phyloP scores from a whole-genome alignment of 2,888 invertebrate species.

The Temnothorax unifasciatus region DNA sequence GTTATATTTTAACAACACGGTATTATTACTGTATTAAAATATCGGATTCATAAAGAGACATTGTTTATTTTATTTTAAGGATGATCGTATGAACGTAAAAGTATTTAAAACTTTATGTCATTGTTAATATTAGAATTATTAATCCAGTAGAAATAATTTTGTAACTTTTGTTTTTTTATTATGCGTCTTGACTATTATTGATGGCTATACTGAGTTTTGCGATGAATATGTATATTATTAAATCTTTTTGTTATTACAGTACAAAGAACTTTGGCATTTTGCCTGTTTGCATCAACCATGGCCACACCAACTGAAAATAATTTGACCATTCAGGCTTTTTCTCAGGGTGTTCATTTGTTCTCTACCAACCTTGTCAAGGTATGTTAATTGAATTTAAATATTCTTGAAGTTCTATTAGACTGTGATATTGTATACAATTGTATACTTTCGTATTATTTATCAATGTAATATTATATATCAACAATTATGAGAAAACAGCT shows the following conservation, averaged over 20 bases:
- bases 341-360: conserved; percentile 70
- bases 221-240: not conserved
- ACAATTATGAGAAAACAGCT: no score
- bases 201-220: not conserved
- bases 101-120: conserved; percentile 1
- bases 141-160: not conserved
- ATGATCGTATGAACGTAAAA: not conserved
- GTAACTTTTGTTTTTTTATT: not conserved
- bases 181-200: not conserved
- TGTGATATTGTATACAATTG: no score
- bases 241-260: conserved; percentile 56
- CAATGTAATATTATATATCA: no score
- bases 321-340: conserved; percentile 67
- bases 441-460: no score
- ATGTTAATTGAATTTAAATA: not conserved
- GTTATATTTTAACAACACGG: not conserved
- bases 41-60: not conserved
- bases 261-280: conserved; percentile 39
- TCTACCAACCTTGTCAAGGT: conserved; percentile 74
- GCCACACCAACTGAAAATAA: conserved; percentile 23
- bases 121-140: not conserved
- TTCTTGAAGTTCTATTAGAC: no score
- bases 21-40: not conserved
- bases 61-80: not conserved
- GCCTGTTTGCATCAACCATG: conserved; percentile 60